Evolutionary conservation across 1,140 invertebrate genomes (phyloP).

Genomic region (Forficula auricularia): DNA sequence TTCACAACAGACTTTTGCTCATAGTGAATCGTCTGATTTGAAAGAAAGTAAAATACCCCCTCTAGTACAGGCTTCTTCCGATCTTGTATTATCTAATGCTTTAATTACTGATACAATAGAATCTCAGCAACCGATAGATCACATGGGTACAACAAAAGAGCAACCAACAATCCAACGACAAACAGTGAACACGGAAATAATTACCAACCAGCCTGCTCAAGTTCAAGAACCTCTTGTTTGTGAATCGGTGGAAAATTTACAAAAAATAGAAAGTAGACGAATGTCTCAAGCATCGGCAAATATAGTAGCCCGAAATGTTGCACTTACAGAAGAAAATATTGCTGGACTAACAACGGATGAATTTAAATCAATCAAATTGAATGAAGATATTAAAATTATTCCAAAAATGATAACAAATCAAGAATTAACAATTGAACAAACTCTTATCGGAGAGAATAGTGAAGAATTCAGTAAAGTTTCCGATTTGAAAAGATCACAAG

Average conservation of each 20-base stretch:
- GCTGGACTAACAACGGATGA: conserved; percentile 1
- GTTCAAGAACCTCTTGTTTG: conserved; percentile 3
- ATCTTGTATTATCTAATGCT: background rate
- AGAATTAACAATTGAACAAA: conserved; percentile 7
- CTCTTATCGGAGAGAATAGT: conserved; percentile 5
- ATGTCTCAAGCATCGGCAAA: background rate
- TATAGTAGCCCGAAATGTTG: conserved; percentile 7
- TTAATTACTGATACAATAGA: background rate
- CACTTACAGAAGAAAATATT: conserved; percentile 8
- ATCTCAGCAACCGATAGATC: background rate
- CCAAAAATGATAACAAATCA: conserved; percentile 7
- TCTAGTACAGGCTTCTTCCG: background rate
- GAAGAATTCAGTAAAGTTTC: conserved; percentile 4
- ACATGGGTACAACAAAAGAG: background rate
- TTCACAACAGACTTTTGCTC: background rate
- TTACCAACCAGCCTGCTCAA: background rate
- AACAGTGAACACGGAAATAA: background rate
- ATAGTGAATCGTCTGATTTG: background rate
- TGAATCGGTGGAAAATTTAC: conserved; percentile 7
- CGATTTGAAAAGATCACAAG: background rate
- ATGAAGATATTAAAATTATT: conserved; percentile 4
- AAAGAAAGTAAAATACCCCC: background rate
- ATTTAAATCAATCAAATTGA: conserved; percentile 2
- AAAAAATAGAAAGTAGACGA: background rate
- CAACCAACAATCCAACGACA: no score